Conservation (phyloP, 2,113 vertebrate genomes). For the Daphoenositta chrysoptera region DNA sequence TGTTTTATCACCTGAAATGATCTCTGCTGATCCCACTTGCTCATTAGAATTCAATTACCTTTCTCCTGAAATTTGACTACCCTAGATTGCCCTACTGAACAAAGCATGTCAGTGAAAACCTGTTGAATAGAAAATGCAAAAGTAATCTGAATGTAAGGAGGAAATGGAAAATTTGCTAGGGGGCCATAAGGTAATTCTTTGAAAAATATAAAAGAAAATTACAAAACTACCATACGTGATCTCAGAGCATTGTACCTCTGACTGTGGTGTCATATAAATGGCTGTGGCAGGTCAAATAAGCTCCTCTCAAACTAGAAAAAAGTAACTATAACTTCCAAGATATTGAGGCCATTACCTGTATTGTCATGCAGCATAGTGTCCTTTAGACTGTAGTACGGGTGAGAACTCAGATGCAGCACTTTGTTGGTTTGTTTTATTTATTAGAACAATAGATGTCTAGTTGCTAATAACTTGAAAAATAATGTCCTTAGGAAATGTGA, state of each 20-base stretch:
- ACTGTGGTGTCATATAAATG: too few species aligned
- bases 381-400: background rate
- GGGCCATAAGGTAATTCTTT: background rate
- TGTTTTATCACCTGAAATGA: background rate
- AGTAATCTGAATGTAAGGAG: background rate
- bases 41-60: background rate
- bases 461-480: background rate
- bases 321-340: background rate
- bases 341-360: background rate
- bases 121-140: background rate
- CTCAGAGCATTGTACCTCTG: background rate
- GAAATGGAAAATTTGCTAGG: background rate
- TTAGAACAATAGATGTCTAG: background rate
- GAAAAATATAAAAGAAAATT: background rate
- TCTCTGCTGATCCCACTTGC: background rate
- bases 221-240: background rate
- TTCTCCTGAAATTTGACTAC: background rate
- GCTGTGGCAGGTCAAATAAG: background rate
- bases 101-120: background rate
- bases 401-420: background rate
- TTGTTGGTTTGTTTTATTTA: background rate
- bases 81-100: background rate
- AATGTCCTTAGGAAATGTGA: background rate
- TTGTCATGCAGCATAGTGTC: background rate
- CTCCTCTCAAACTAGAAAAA: background rate